Conservation (phyloP, 1,140 invertebrate genomes). For the Drosophila lacteicornis region DNA sequence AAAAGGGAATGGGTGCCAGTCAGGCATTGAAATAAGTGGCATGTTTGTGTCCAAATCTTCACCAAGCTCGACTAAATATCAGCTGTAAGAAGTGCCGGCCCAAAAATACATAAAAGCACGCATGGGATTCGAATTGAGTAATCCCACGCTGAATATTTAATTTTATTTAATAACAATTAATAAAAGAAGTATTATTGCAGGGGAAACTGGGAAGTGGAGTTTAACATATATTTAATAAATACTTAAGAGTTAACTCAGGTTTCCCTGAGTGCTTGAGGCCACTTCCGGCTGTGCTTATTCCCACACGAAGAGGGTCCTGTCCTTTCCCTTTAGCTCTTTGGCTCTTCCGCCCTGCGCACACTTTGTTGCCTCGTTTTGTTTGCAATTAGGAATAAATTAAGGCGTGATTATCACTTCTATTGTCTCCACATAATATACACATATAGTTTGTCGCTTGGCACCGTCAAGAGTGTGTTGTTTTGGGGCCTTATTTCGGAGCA, state of each 20-base stretch:
- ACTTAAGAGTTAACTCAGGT: not conserved
- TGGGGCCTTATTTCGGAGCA: constrained; percentile 26
- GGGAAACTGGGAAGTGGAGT: not conserved
- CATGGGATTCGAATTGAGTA: not conserved
- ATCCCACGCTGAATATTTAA: not conserved
- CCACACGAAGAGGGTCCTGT: constrained; percentile 30
- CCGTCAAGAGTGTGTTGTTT: constrained; percentile 40
- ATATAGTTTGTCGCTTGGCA: constrained; percentile 32
- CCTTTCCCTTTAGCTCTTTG: constrained; percentile 22
- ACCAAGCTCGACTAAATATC: not conserved
- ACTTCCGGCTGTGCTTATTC: constrained; percentile 23
- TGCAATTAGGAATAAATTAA: constrained; percentile 77
- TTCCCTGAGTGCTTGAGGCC: not conserved
- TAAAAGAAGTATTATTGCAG: not conserved
- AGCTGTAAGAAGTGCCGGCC: not conserved
- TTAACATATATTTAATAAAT: not conserved
- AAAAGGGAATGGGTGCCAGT: constrained; percentile 4
- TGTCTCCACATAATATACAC: constrained; percentile 45
- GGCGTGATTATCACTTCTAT: constrained; percentile 67
- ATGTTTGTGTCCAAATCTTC: not conserved
- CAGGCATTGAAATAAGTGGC: not conserved
- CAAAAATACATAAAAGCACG: not conserved
- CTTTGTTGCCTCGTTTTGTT: constrained; percentile 46
- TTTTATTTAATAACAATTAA: not conserved
- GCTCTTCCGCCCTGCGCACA: constrained; percentile 3